Base-by-base conservation (phyloP, 2,888 invertebrate species). In the Iphiclides podalirius region DNA sequence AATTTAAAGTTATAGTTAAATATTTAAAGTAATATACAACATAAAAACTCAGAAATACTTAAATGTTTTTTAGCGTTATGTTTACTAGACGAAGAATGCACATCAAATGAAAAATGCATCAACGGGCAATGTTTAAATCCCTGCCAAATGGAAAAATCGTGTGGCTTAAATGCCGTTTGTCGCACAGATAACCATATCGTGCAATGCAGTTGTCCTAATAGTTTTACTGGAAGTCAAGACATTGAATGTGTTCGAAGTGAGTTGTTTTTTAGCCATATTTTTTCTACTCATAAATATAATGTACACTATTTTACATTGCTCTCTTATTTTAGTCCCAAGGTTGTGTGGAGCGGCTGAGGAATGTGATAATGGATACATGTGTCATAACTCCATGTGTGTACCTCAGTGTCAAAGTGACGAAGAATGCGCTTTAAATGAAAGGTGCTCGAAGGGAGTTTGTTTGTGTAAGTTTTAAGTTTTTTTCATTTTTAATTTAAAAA, bases 381-480 rank as follows among this genome's bases (percentile, higher is more conserved):
- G 97, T 66, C 92, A 93, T 53, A 93, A 96, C 66, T 94, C 94
- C 42, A 93, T 95, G 79, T 97, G 97, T 70, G 85, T 95, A 52
- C 95, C 95, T 2, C 89, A 89, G 36, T 97, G 97, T 69, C 80
- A 83, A 26, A 86, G 79, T 11, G 96, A 97, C 73, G 93, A 93
- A 63, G 92, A 95, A 57, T 97, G 97, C 73, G 97, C 96, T 1
- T 90, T 94, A 52, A 97, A 97, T 71, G 97, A 97, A 80, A 95
- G 96, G 75, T 97, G 97, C 79, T 85, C 95, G 6, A 91, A 91
- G 66, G 94, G 93, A 58, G 93, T 92, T 64, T 97, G 97, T 73
- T 91, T 95, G 66, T 81, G 94, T 94, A 88, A 91, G 93, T 92
- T 60, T 53, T 47, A 34, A 20, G 20, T 20, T 3, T 20, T 4